A percentile compares a stretch with the other conserved stretches of the same genome.
phyloP scores from a whole-genome alignment of 2,888 invertebrate genomes.

The Hydriomena furcata region DNA sequence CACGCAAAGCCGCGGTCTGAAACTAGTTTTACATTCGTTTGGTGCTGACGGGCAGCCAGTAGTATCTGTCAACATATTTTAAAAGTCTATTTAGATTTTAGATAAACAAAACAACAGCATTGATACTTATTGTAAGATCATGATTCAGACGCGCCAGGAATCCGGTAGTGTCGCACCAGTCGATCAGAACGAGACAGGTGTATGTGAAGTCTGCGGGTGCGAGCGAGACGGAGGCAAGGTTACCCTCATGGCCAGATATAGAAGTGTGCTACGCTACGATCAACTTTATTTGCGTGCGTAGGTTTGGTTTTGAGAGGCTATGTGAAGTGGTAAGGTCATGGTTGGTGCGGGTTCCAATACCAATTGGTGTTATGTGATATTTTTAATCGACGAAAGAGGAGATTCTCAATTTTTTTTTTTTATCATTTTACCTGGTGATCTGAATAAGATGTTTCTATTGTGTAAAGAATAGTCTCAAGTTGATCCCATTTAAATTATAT shows the following conservation, averaged over 20 bases:
- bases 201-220: slow-evolving; percentile 32
- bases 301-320: slow-evolving; percentile 11
- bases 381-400: too few species aligned
- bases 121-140: slow-evolving; percentile 4
- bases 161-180: slow-evolving; percentile 68
- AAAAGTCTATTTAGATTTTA: not conserved
- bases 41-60: too few species aligned
- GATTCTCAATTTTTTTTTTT: too few species aligned
- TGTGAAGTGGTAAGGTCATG: slow-evolving; percentile 17
- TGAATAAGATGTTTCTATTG: too few species aligned
- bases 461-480: too few species aligned
- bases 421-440: too few species aligned
- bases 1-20: too few species aligned
- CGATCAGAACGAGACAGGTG: slow-evolving; percentile 53
- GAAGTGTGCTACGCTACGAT: slow-evolving; percentile 37
- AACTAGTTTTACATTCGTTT: too few species aligned
- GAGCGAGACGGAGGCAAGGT: slow-evolving; percentile 71
- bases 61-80: too few species aligned
- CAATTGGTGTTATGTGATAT: not conserved
- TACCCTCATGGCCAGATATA: slow-evolving; percentile 67
- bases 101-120: not conserved
- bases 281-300: slow-evolving; percentile 35
- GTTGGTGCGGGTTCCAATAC: slow-evolving; percentile 13
- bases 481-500: too few species aligned
- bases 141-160: slow-evolving; percentile 47